Conservation (phyloP, 2,888 invertebrate species). For the Hartigia nigra region DNA sequence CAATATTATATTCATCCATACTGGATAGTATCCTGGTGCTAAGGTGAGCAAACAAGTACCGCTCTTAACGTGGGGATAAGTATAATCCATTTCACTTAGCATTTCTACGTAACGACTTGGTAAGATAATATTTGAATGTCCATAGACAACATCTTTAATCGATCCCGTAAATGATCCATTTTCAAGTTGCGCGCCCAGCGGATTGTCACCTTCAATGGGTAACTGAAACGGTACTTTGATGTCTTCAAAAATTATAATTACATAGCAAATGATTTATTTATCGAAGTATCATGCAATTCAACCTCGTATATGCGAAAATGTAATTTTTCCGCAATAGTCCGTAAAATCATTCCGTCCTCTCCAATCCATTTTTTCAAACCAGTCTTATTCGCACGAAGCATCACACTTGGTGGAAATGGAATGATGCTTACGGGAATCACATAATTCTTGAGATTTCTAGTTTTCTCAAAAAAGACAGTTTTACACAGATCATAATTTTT, state of each 20-base stretch:
- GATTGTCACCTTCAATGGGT: background rate
- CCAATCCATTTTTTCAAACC: background rate
- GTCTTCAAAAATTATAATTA: background rate
- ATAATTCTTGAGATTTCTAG: background rate
- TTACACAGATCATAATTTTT: background rate
- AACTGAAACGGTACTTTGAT: background rate
- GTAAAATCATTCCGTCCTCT: background rate
- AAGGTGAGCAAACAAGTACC: background rate
- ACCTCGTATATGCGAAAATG: background rate
- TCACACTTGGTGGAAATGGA: background rate
- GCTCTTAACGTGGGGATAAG: background rate
- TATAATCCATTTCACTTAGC: background rate
- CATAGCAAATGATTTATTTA: background rate
- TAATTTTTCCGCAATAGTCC: background rate
- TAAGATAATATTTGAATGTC: background rate
- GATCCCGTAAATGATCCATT: background rate
- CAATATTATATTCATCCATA: conserved; percentile 7
- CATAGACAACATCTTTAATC: background rate
- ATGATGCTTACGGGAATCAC: background rate
- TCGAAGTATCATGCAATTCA: background rate
- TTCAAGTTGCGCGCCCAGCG: background rate
- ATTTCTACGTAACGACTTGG: background rate
- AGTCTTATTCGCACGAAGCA: background rate
- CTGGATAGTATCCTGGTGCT: background rate
- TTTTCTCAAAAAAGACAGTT: background rate